Evolutionary conservation across 2,888 invertebrate species (phyloP).

Genomic region (Caenorhabditis macrosperma): DNA sequence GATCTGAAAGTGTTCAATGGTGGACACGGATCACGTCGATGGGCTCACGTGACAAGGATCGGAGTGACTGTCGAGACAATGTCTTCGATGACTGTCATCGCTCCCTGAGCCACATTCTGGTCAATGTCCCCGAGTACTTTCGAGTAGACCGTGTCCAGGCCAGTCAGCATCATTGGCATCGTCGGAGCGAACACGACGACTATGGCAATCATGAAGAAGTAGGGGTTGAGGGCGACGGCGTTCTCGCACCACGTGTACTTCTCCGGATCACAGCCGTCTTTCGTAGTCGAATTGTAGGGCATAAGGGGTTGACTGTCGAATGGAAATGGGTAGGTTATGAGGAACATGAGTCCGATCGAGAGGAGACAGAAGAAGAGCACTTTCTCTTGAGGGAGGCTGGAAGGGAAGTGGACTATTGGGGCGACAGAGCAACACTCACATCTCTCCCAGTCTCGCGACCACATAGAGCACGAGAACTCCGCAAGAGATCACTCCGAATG

Average conservation of each 20-base stretch:
- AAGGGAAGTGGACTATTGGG: neutral
- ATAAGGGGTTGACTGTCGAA: conserved; percentile 16
- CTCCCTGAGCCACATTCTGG: conserved; percentile 66
- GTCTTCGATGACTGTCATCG: conserved; percentile 63
- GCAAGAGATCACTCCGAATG: conserved; percentile 36
- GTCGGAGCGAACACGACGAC: conserved; percentile 34
- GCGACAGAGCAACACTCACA: neutral
- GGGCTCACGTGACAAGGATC: conserved; percentile 58
- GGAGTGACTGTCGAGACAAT: conserved; percentile 61
- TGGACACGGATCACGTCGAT: neutral
- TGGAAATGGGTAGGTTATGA: conserved; percentile 36
- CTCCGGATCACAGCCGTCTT: conserved; percentile 14
- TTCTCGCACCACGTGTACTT: conserved; percentile 30
- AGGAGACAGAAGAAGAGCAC: conserved; percentile 22
- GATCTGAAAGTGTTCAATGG: conserved; percentile 17
- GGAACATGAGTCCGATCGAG: conserved; percentile 11
- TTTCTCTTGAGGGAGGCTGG: conserved; percentile 31
- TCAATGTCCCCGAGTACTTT: conserved; percentile 65
- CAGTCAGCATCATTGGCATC: conserved; percentile 54
- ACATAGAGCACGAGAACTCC: conserved; percentile 28
- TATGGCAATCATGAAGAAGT: conserved; percentile 37
- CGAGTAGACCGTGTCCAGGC: conserved; percentile 64
- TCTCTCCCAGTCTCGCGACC: conserved; percentile 36
- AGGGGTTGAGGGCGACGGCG: conserved; percentile 31
- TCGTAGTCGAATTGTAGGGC: conserved; percentile 20